Evolutionary conservation across 2,888 invertebrate genomes (phyloP).

Genomic region (Caenorhabditis sp.): DNA sequence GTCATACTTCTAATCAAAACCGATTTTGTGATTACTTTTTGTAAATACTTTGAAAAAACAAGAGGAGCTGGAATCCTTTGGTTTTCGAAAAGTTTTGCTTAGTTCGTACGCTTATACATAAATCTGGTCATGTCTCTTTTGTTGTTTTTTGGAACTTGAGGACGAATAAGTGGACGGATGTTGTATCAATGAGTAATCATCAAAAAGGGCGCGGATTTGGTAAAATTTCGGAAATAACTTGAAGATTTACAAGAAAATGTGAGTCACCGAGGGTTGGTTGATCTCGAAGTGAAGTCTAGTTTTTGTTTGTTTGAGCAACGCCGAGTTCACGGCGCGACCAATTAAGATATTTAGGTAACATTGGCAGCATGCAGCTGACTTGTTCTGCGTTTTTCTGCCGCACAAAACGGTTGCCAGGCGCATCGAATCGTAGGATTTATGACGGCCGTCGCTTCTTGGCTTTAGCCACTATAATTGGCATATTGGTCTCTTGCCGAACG

Average conservation of each 20-base stretch:
- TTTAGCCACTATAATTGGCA: constrained; percentile 50
- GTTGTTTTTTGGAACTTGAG: constrained; percentile 1
- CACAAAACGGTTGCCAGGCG: constrained; percentile 20
- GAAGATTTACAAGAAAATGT: constrained; percentile 22
- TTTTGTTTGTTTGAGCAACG: constrained; percentile 56
- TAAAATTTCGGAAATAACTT: constrained; percentile 34
- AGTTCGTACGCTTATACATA: constrained; percentile 43
- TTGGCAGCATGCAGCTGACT: constrained; percentile 12
- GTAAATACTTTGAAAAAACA: constrained; percentile 22
- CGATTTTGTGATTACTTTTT: constrained; percentile 25
- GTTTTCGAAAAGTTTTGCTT: constrained; percentile 19
- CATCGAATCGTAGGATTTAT: constrained; percentile 50
- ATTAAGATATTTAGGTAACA: constrained; percentile 50
- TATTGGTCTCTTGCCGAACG: constrained; percentile 39
- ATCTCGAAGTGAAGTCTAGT: constrained; percentile 52
- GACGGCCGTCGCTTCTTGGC: constrained; percentile 35
- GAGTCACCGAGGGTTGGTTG: constrained; percentile 41
- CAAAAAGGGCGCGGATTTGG: constrained; percentile 13
- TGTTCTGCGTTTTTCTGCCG: constrained; percentile 27
- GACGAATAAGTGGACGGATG: constrained; percentile 20
- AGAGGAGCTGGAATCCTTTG: constrained; percentile 30
- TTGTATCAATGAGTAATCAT: constrained; percentile 44
- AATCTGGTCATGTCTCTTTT: constrained; percentile 39
- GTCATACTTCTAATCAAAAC: constrained; percentile 35
- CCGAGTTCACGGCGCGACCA: constrained; percentile 60